Percentiles rank a stretch among this genome's conserved stretches.
phyloP scores from a whole-genome alignment of 2,888 invertebrate genomes.

The Nemapogon koenigi region DNA sequence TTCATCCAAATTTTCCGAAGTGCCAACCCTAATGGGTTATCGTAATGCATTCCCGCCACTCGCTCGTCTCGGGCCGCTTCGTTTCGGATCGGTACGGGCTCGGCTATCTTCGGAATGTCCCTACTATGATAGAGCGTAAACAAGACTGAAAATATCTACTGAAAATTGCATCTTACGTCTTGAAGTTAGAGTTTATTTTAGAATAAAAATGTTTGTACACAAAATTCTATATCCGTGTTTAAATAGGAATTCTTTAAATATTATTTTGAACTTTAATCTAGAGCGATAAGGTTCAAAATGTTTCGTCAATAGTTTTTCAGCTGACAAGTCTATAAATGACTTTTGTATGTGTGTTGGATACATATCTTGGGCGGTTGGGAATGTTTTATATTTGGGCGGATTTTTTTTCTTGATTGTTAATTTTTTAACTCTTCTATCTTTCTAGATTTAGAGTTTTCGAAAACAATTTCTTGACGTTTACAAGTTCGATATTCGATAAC shows the following conservation, averaged over 20 bases:
- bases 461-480: no score
- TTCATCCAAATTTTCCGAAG: conserved; percentile 3
- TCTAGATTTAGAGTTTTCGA: no score
- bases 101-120: conserved; percentile 51
- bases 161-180: no score
- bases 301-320: conserved; percentile 35
- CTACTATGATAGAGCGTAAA: no score
- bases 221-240: no score
- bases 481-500: no score
- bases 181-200: no score
- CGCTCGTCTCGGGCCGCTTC: conserved; percentile 56
- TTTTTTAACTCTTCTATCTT: no score
- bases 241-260: no score
- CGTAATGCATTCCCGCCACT: conserved; percentile 58
- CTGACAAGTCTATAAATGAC: conserved; percentile 57
- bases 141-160: no score
- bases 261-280: neutral
- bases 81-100: conserved; percentile 60
- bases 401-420: conserved; percentile 11
- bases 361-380: conserved; percentile 42
- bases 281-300: conserved; percentile 23
- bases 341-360: conserved; percentile 40
- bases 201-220: no score
- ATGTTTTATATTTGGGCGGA: conserved; percentile 11
- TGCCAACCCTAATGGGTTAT: conserved; percentile 38